Conservation (phyloP, 2,888 invertebrate genomes). For the Parochlus steinenii region DNA sequence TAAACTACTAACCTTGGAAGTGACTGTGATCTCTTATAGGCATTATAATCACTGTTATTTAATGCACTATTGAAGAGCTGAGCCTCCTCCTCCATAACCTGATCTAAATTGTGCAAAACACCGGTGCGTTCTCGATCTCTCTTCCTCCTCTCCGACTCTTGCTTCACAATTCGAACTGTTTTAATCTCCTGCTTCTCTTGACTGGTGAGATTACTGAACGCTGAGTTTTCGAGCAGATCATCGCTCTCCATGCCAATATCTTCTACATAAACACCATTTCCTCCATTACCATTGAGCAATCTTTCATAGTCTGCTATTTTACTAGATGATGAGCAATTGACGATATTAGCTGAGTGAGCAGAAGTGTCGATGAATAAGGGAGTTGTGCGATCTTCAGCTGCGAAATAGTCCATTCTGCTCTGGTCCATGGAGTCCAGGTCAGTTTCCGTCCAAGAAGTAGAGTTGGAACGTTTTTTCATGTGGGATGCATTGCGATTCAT, state of each 20-base stretch:
- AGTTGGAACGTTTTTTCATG: conserved; percentile 41
- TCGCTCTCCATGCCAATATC: conserved; percentile 26
- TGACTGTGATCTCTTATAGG: conserved; percentile 34
- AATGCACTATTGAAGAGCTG: conserved; percentile 17
- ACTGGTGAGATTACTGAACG: conserved; percentile 39
- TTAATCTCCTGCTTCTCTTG: conserved; percentile 80
- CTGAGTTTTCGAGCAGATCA: conserved; percentile 26
- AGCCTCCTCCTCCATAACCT: conserved; percentile 29
- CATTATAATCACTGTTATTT: conserved; percentile 16
- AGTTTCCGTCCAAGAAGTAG: conserved; percentile 68
- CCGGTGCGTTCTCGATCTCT: conserved; percentile 56
- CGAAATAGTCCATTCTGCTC: conserved; percentile 15
- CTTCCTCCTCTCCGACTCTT: conserved; percentile 75
- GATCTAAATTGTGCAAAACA: conserved; percentile 26
- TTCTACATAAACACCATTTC: conserved; percentile 11
- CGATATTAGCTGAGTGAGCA: conserved; percentile 17
- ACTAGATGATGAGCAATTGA: conserved; percentile 19
- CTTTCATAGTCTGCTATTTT: conserved; percentile 21
- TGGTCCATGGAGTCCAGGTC: conserved; percentile 62
- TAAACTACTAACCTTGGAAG: conserved; percentile 34
- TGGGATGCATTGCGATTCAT: conserved; percentile 23
- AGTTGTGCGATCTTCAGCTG: conserved; percentile 25
- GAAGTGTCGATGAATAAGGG: conserved; percentile 56
- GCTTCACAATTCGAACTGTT: conserved; percentile 84
- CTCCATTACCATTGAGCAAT: conserved; percentile 14